Evolutionary conservation across 2,888 invertebrate genomes (phyloP), one percentile per base, ranked within the genome.

Genomic region (Cheilosia soror): DNA sequence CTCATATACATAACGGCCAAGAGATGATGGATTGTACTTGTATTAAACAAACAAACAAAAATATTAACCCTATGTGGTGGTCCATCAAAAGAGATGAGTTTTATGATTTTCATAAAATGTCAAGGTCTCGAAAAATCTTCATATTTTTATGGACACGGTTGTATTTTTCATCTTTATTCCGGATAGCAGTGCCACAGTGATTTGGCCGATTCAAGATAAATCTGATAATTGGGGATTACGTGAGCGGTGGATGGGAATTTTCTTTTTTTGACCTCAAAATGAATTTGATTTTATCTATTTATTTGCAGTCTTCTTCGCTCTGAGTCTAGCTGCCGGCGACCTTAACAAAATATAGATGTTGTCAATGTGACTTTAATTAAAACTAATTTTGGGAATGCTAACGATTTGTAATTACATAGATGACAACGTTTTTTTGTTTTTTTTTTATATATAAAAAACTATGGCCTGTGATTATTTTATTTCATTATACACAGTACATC

Each of bases 1-100:
- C 51, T 51, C 51, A 27, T 51, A n/a, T 5, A 15, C 4, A 47
- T 11, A 11, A 25, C 27, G 51, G 25, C 29, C 51, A 27, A 51
- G 51, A 51, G 25, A 51, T 27, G 25, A 51, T 51, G 11, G 51
- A 27, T 51, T 13, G 51, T 51, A 51, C 27, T 51, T 51, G 51
- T 13, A 51, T 27, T 5, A 27, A 51, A n/a, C n/a, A 51, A 51
- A 25, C 0, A 7, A 33, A 31, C 31, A 11, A 11, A 37, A 3
- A 4, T 13, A 11, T 47, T 51, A 13, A 51, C 51, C 51, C 47
- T 9, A 27, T 49, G 13, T 47, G 13, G 13, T 51, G 51, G 1
- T 25, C 27, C 51, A 51, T 51, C 51, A 51, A 51, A 51, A 27
- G 9, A 27, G 13, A 51, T 51, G 25, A 27, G 13, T 27, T 49